Evolutionary conservation across 37 sponge, comb jelly and placozoan species (phyloP), one percentile per base, ranked within the genome.

Genomic region (Petrosia ficiformis): DNA sequence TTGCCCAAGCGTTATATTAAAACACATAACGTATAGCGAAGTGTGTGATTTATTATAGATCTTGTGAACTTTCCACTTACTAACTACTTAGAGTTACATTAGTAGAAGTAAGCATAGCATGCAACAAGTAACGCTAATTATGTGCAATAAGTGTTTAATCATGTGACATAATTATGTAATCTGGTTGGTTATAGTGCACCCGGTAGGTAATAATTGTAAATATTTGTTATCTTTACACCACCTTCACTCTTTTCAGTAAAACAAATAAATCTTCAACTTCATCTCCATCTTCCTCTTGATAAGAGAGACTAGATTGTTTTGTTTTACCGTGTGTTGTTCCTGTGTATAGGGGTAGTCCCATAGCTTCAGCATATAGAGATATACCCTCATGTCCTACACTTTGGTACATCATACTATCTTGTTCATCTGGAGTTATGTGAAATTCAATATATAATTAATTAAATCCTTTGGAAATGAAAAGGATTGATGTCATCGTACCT

Each of bases 341-440:
- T 57, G 68, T 78, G 74, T 84, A 99, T 39, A 99, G 68, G 8
- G 92, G 94, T 2, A 99, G 39, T 2, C 83, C 90, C 87, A 96
- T 86, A 40, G 97, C 94, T 42, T 86, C 73, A 2, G 94, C 92
- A 31, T 85, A 70, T 26, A 78, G 69, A 25, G 32, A 41, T 11
- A 99, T 77, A 24, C 84, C 94, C 66, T 96, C 92, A 33, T 90
- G 90, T 25, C 99, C 99, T 28, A 96, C 97, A 37, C 94, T 93
- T 68, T 99, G 99, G 61, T 84, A 99, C 99, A 99, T 99, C 80
- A 68, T 88, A 44, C 99, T 99, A 74, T 99, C 99, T 71, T 92
- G 71, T 56, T 99, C 99, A 26, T 91, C 95, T 83, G 67, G 26
- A 24, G 30, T 30, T 4, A 34, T 38, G 24, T 32, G 28, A 39